Percentiles rank a stretch among this genome's conserved stretches.
These are phyloP conservation scores for Oncorhynchus clarkii DNA, from an alignment of 2,113 vertebrate genomes.

Conservation along the genomic window DNA sequence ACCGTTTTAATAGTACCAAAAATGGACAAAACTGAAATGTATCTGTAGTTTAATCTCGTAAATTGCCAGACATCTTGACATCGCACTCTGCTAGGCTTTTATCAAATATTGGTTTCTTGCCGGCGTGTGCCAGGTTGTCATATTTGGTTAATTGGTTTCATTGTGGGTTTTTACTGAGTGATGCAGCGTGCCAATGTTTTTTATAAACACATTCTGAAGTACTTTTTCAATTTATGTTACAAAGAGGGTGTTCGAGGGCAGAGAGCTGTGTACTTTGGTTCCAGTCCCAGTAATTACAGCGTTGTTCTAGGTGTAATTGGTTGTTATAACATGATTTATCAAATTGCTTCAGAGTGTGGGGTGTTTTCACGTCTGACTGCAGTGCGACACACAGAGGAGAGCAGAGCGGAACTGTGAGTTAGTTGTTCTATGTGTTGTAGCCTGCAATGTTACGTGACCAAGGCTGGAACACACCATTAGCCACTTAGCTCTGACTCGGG, in stretches of 20 bases:
- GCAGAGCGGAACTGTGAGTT: slow-evolving; percentile 26
- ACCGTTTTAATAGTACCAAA: slow-evolving; percentile 65
- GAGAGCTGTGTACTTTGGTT: slow-evolving; percentile 47
- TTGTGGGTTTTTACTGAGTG: slow-evolving; percentile 51
- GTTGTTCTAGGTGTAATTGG: slow-evolving; percentile 51
- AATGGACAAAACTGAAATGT: slow-evolving; percentile 65
- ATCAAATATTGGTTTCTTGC: slow-evolving; percentile 40
- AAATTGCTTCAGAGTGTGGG: slow-evolving; percentile 37
- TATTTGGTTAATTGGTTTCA: slow-evolving; percentile 58
- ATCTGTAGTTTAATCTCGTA: slow-evolving; percentile 59
- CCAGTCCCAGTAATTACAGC: slow-evolving; percentile 50
- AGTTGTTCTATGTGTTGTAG: slow-evolving; percentile 11
- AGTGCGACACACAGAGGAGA: slow-evolving; percentile 24
- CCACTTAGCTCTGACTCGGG: slow-evolving; percentile 11
- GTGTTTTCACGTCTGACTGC: slow-evolving; percentile 42
- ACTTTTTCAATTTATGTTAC: slow-evolving; percentile 46
- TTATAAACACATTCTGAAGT: slow-evolving; percentile 48
- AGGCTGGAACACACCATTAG: background rate
- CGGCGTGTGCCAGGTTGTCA: slow-evolving; percentile 45
- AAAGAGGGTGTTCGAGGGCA: slow-evolving; percentile 34
- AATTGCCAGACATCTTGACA: slow-evolving; percentile 56
- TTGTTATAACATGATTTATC: slow-evolving; percentile 50
- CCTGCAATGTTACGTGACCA: slow-evolving; percentile 8
- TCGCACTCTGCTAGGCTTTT: slow-evolving; percentile 39
- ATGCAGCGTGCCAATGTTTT: slow-evolving; percentile 49